Base-by-base conservation (phyloP, 2,797 vertebrate genomes). In the Melopsittacus undulatus region DNA sequence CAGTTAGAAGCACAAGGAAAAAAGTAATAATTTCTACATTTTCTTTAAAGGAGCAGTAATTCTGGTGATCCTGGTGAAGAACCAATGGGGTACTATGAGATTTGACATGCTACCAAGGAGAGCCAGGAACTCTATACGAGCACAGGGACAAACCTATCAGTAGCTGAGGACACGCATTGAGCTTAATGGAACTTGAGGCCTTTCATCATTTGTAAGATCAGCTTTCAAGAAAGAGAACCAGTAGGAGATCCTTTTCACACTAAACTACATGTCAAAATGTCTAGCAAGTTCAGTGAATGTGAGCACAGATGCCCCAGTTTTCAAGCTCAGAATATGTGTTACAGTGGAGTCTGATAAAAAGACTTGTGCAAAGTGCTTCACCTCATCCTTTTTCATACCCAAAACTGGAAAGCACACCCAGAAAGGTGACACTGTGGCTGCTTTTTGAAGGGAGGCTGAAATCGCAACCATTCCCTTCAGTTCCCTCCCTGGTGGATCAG, bases 291-390 rank as follows among this genome's bases (percentile, higher is more conserved):
- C 75, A 76, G 56, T 54, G 56, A 69, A 30, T 23, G 30, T 26
- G 51, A 32, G 30, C 23, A 69, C 2, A 11, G 30, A 18, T 61
- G 24, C 48, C 54, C 80, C 48, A 9, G 4, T 63, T 85, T 69
- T 51, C 63, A 57, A 59, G 56, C 42, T 86, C 36, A 48, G 69
- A 75, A 64, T 9, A 13, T 0, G 0, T 23, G 3, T 5, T 36
- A 12, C 40, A 51, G 17, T 7, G 3, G 29, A 63, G 40, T 29
- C 61, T 82, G 48, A 64, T 20, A 38, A 52, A 38, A 52, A 87
- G 36, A 30, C 16, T 13, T 52, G 24, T 49, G 24, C 27, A 10
- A 57, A 87, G 23, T 29, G 13, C 51, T 48, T 91, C 17, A 40
- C 15, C 8, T 29, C 23, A 22, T 70, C 9, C 15, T 32, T 63